Evolutionary conservation across 2,113 vertebrate species (phyloP), one percentile per base, ranked within the genome.

Genomic region (Menura novaehollandiae): DNA sequence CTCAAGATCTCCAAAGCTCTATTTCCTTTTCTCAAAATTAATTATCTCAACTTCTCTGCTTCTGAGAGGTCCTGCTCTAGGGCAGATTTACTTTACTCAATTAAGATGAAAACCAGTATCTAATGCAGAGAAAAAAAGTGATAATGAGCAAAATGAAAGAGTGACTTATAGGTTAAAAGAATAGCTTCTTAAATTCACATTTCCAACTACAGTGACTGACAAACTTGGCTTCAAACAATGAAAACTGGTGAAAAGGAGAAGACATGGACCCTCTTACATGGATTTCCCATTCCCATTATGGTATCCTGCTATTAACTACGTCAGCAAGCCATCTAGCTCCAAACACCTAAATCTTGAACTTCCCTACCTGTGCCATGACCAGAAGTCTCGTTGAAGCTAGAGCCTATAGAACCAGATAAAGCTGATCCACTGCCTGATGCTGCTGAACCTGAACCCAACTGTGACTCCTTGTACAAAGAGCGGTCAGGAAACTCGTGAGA

Each of bases 381-480:
- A 59, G 98, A 98, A 28, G 97, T 98, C 76, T 98, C 91, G 13
- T 97, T 98, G 80, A 97, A 98, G 52, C 91, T 96, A 21, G 94
- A 97, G 14, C 89, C 93, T 52, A 97, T 93, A 19, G 98, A 98
- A 41, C 85, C 95, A 71, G 97, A 96, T 26, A 97, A 97, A 88
- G 98, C 98, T 43, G 98, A 98, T 64, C 97, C 97, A 23, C 97
- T 98, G 77, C 98, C 98, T n/a, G 98, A 98, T 8, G 96, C 97
- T 37, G 98, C 98, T n/a, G 98, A 99, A 35, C 97, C 96, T 2
- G 98, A 95, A 71, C 98, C 97, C 10, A 95, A 98, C 28, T 95
- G 97, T 35, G 98, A 97, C 21, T 98, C 98, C 85, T 98, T 86
- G 1, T 94, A 98, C 19, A 98, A 97, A 5, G 85, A 92, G 60